Percentiles rank a stretch among this genome's conserved stretches.
Conservation (phyloP, 2,888 invertebrate species). For the Heteromyza rotundicornis region DNA sequence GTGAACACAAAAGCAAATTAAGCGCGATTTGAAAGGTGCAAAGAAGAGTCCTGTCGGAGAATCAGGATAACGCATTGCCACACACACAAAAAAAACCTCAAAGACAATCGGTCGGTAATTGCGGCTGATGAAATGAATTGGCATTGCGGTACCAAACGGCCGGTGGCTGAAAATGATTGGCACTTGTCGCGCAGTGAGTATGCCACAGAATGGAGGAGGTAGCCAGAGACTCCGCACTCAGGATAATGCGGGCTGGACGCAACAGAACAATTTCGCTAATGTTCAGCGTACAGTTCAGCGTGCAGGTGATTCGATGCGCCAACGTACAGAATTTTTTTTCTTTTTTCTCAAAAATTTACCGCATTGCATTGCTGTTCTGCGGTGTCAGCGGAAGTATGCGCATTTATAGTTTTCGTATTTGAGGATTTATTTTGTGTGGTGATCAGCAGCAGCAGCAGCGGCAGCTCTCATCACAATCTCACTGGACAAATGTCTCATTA, state of each 20-base stretch:
- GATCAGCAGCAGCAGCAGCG: too few relatives aligned
- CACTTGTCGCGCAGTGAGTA: conserved; percentile 28
- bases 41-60: conserved; percentile 25
- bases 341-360: background rate
- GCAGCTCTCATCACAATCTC: too few relatives aligned
- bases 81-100: conserved; percentile 26
- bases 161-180: conserved; percentile 41
- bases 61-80: conserved; percentile 28
- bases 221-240: conserved; percentile 5
- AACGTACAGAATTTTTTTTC: too few relatives aligned
- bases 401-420: conserved; percentile 36
- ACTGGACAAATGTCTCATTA: background rate
- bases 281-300: conserved; percentile 29
- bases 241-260: conserved; percentile 47
- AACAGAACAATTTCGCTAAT: conserved; percentile 10
- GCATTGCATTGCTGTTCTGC: background rate
- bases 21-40: conserved; percentile 50
- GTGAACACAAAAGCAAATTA: conserved; percentile 29
- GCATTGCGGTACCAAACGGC: conserved; percentile 8
- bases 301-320: conserved; percentile 44
- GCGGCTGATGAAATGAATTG: conserved; percentile 28
- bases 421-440: too few relatives aligned
- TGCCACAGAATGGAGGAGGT: background rate
- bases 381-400: conserved; percentile 47
- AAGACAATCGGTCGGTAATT: conserved; percentile 51